phyloP scores from a whole-genome alignment of 2,113 vertebrate genomes.

The zebrafish (Danio rerio) region DNA sequence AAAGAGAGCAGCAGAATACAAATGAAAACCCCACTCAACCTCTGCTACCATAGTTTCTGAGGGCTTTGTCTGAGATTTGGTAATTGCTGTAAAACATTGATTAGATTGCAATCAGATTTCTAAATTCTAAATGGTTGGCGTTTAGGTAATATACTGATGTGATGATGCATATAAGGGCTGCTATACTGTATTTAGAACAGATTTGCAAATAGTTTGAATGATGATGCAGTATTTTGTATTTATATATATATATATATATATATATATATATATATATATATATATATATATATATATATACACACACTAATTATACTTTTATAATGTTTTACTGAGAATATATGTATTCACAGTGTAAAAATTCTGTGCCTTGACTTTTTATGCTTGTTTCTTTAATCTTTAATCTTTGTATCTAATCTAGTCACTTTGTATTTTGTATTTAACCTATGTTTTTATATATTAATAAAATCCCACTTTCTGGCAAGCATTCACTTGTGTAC shows the following conservation, averaged over 20 bases:
- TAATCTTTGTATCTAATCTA: no score
- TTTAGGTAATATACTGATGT: background rate
- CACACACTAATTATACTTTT: background rate
- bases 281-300: no score
- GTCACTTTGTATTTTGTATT: background rate
- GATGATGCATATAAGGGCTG: background rate
- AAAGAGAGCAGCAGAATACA: slow-evolving; percentile 19
- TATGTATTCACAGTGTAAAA: no score
- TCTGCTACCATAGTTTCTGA: slow-evolving; percentile 1
- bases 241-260: no score
- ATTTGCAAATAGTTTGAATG: background rate
- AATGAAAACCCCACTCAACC: slow-evolving; percentile 9
- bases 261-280: no score
- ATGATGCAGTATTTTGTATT: slow-evolving; percentile 7
- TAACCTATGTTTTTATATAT: background rate
- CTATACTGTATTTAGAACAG: background rate
- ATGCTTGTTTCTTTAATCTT: no score
- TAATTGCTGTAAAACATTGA: background rate
- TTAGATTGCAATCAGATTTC: background rate
- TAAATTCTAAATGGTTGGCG: background rate
- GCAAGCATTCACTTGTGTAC: no score
- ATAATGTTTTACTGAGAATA: no score
- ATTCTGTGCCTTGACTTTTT: background rate
- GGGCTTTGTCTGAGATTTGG: background rate
- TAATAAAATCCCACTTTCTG: background rate